phyloP scores from a whole-genome alignment of 2,113 vertebrate species.

The Sceloporus tristichus region DNA sequence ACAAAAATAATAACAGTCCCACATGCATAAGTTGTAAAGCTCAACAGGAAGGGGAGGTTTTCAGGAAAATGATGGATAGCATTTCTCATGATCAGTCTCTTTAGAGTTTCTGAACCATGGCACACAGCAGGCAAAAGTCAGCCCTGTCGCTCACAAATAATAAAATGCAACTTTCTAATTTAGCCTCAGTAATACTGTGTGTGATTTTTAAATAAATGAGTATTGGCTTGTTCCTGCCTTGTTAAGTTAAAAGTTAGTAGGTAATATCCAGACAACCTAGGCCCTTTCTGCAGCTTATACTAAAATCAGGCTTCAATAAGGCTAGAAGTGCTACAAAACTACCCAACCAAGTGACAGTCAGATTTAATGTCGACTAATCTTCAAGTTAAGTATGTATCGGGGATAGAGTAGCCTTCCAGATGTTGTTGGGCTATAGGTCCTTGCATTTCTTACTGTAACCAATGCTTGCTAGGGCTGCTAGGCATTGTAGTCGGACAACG shows the following conservation, averaged over 20 bases:
- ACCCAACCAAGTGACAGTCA: neutral
- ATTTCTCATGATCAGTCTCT: slow-evolving; percentile 23
- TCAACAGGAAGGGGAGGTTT: rapidly evolving
- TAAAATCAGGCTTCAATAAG: neutral
- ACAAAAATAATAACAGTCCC: neutral
- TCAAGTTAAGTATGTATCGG: neutral
- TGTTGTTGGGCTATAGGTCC: too few species aligned
- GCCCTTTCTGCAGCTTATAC: neutral
- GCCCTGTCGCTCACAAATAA: slow-evolving; percentile 54
- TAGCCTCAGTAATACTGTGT: neutral
- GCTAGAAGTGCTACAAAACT: neutral
- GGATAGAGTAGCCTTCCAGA: too few species aligned
- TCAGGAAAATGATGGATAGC: slow-evolving; percentile 59
- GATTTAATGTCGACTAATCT: neutral
- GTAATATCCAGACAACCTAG: neutral
- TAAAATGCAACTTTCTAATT: slow-evolving; percentile 31
- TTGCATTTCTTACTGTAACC: too few species aligned
- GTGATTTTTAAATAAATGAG: neutral
- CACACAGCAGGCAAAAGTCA: slow-evolving; percentile 53
- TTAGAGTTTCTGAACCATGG: slow-evolving; percentile 45
- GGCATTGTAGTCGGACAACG: too few species aligned
- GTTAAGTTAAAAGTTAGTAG: neutral
- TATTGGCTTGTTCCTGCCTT: neutral
- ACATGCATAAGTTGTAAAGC: neutral
- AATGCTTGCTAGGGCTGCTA: too few species aligned